Evolutionary conservation across 2,797 vertebrate genomes (phyloP).

Genomic region (Leptodactylus fallax): DNA sequence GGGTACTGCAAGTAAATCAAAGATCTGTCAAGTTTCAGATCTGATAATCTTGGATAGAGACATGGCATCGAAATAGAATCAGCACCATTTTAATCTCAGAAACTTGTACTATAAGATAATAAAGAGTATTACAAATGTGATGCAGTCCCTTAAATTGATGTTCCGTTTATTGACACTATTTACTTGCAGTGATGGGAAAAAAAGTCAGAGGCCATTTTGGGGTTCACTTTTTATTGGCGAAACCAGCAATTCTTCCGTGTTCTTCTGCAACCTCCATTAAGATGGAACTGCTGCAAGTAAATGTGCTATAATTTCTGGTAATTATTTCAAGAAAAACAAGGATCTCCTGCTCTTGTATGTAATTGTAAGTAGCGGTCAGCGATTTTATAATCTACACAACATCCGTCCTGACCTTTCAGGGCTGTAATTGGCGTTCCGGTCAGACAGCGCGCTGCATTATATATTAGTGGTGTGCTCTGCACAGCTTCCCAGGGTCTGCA

Average conservation of each 20-base stretch:
- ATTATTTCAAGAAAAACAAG: constrained; percentile 16
- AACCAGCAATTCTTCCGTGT: too few relatives aligned
- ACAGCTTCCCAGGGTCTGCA: neutral
- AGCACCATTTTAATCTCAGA: neutral
- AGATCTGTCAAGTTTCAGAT: neutral
- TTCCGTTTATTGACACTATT: neutral
- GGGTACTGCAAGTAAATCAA: neutral
- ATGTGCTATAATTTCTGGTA: constrained; percentile 18
- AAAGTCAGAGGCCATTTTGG: neutral
- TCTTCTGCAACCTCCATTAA: neutral
- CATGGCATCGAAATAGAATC: too few relatives aligned
- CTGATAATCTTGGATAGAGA: neutral
- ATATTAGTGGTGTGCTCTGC: neutral
- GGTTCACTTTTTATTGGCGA: neutral
- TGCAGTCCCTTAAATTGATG: neutral
- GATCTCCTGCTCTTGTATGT: neutral
- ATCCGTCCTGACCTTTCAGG: neutral
- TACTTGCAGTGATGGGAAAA: neutral
- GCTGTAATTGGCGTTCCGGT: constrained; percentile 1
- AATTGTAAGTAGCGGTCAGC: constrained; percentile 1
- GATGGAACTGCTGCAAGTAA: neutral
- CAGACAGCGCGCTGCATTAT: neutral
- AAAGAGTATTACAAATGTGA: neutral
- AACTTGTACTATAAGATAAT: neutral
- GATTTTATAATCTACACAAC: neutral